phyloP scores from a whole-genome alignment of 1,140 invertebrate species.

The Macrobrachium rosenbergii region DNA sequence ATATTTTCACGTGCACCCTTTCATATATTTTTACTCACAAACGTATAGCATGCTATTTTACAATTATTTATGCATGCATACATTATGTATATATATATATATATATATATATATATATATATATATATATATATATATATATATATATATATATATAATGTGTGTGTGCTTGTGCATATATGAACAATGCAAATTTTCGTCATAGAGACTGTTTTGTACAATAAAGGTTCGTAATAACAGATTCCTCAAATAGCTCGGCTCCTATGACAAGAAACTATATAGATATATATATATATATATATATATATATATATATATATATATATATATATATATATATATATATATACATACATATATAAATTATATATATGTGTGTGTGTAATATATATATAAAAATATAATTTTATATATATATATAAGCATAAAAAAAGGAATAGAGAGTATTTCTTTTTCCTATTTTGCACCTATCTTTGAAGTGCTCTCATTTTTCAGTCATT shows the following conservation, averaged over 20 bases:
- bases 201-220: too few relatives aligned
- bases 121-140: slow-evolving; percentile 12
- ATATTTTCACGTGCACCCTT: background rate
- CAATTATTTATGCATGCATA: background rate
- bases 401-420: slow-evolving; percentile 10
- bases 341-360: slow-evolving; percentile 1
- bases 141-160: background rate
- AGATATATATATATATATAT: slow-evolving; percentile 18
- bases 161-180: too few relatives aligned
- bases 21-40: background rate
- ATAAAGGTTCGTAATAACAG: too few relatives aligned
- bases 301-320: slow-evolving; percentile 5
- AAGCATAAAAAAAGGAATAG: background rate
- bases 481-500: too few relatives aligned
- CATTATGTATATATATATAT: background rate
- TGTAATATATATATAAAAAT: background rate
- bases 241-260: too few relatives aligned
- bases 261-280: too few relatives aligned
- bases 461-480: too few relatives aligned
- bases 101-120: background rate
- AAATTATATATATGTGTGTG: too few relatives aligned
- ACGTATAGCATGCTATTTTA: background rate
- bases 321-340: slow-evolving; percentile 4
- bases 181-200: too few relatives aligned
- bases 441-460: background rate